A percentile compares a stretch with the other conserved stretches of the same genome.
These are phyloP conservation scores for Oxyruncus cristatus DNA, from an alignment of 2,113 vertebrate genomes.

Conservation along the genomic window DNA sequence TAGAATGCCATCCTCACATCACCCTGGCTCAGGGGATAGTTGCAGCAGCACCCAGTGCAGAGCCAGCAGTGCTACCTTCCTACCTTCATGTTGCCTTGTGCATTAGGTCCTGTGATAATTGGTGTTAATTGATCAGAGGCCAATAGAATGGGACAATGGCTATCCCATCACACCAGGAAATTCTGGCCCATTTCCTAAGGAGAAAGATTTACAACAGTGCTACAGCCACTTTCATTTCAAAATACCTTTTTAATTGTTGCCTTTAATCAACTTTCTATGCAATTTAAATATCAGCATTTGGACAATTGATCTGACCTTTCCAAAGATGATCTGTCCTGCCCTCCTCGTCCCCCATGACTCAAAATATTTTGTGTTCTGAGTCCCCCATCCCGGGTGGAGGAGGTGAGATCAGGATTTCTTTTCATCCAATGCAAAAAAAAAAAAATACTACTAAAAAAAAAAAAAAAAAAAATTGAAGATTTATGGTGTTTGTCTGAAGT, in stretches of 20 bases:
- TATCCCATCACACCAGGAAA: neutral
- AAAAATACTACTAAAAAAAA: too few species aligned
- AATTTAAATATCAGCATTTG: neutral
- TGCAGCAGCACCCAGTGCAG: neutral
- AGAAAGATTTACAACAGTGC: neutral
- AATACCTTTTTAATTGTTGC: neutral
- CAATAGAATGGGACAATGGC: neutral
- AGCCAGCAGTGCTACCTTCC: neutral
- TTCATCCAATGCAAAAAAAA: neutral
- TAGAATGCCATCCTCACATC: neutral
- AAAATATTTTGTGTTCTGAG: neutral
- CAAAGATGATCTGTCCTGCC: neutral
- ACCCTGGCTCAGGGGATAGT: neutral
- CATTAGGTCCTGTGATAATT: neutral
- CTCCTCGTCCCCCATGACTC: neutral
- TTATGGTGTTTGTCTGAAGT: neutral
- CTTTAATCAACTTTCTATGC: neutral
- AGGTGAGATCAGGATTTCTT: neutral
- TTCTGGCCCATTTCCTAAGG: neutral
- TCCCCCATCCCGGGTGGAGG: fast-evolving
- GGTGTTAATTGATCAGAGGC: fast-evolving
- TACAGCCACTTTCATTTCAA: neutral
- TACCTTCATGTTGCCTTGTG: neutral
- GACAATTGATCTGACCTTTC: neutral
- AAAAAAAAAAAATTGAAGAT: neutral